Base-by-base conservation (phyloP, 2,797 vertebrate genomes). In the Intellagama lesueurii region DNA sequence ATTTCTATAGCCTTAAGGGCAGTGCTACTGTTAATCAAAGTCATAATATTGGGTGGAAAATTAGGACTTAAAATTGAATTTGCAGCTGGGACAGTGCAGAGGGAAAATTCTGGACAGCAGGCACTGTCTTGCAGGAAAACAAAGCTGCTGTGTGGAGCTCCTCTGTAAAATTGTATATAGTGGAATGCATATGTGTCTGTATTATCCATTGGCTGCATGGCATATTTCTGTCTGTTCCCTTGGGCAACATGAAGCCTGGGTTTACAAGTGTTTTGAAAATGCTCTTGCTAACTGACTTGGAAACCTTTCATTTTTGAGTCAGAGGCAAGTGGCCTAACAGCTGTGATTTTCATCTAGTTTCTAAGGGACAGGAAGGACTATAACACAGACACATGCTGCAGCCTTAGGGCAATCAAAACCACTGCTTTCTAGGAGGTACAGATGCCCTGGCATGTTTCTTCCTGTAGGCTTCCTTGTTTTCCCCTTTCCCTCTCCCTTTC, bases 251-350 rank as follows among this genome's bases (percentile, higher is more conserved):
- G 60, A 90, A 76, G 66, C 24, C 30, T 60, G 49, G 91, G 56
- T 94, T 95, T 94, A 91, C 69, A 1, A 4, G 93, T 93, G 90
- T 91, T 95, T 96, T 90, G 32, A 89, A 93, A 93, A 56, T 52
- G 83, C 88, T 87, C 91, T 91, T 92, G 91, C 91, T 95, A 90
- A 88, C 90, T 91, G 68, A 26, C 72, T 94, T 95, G 91, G 92
- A 90, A 95, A 90, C 68, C 83, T 91, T 73, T 83, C 88, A 90
- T 83, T 83, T 91, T 30, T 78, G 49, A 86, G 88, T 91, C 0
- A 0, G 68, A 89, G 85, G 93, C 92, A 93, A 91, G 87, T 89
- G 56, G 81, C 72, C 86, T 72, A 91, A 89, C 52, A 92, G 64
- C 73, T 94, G 90, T 83, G 91, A 91, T 90, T 84, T 83, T 89